A percentile compares a stretch with the other conserved stretches of the same genome.
Conservation (phyloP, 2,888 invertebrate genomes). For the Anoncus sp. region DNA sequence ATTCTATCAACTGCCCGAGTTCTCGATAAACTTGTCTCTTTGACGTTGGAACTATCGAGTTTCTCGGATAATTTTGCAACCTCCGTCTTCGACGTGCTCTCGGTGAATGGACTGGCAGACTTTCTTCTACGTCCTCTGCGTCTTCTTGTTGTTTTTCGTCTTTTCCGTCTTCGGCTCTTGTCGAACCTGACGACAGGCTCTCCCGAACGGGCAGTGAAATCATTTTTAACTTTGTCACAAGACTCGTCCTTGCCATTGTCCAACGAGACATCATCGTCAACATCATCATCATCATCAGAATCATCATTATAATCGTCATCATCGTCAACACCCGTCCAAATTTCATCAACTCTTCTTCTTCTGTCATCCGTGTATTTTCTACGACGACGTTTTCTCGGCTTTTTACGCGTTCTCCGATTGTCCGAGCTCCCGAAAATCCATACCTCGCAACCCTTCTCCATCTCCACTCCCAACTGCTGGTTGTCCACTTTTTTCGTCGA, state of each 20-base stretch:
- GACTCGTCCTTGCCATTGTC: conserved; percentile 41
- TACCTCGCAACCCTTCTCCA: conserved; percentile 15
- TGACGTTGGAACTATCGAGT: neutral
- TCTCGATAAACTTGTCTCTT: neutral
- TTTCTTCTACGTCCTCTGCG: conserved; percentile 55
- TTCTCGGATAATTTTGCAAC: conserved; percentile 33
- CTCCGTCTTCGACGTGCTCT: conserved; percentile 51
- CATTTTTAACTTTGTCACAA: conserved; percentile 24
- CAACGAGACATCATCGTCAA: conserved; percentile 59
- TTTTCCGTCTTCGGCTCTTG: conserved; percentile 35
- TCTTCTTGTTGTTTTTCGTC: conserved; percentile 56
- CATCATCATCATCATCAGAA: neutral
- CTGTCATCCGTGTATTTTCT: conserved; percentile 35
- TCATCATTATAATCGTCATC: conserved; percentile 29
- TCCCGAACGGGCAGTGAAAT: conserved; percentile 58
- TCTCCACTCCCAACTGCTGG: too few species aligned
- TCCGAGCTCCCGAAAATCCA: conserved; percentile 9
- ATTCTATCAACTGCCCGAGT: conserved; percentile 24
- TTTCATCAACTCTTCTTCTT: conserved; percentile 26
- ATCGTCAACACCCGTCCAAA: conserved; percentile 8
- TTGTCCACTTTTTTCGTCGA: conserved; percentile 39
- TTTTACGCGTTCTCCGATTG: conserved; percentile 45
- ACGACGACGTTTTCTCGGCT: conserved; percentile 50
- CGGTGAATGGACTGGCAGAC: conserved; percentile 24
- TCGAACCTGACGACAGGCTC: conserved; percentile 37